Evolutionary conservation across 2,797 vertebrate genomes (phyloP).

Genomic region (Denticeps clupeoides): DNA sequence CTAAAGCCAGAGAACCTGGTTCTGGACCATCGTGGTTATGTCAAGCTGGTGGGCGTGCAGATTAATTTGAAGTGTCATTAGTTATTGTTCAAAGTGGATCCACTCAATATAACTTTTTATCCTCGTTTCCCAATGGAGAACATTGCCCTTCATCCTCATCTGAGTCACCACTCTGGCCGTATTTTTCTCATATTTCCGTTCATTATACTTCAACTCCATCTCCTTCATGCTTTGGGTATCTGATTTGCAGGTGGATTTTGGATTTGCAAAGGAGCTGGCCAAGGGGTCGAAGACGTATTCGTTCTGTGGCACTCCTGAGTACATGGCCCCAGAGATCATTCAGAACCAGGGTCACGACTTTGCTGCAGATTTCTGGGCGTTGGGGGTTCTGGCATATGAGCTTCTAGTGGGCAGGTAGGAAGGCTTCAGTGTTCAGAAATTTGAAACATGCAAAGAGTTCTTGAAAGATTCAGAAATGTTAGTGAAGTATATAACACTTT

Average conservation of each 20-base stretch:
- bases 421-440: too few relatives aligned
- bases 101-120: too few relatives aligned
- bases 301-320: slow-evolving; percentile 73
- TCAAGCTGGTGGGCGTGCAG: slow-evolving; percentile 57
- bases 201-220: too few relatives aligned
- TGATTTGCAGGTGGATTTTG: slow-evolving; percentile 73
- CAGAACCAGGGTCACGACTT: slow-evolving; percentile 75
- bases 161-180: too few relatives aligned
- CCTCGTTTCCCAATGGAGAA: too few relatives aligned
- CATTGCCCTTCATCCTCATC: too few relatives aligned
- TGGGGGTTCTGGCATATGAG: slow-evolving; percentile 67
- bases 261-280: slow-evolving; percentile 67
- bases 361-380: slow-evolving; percentile 71
- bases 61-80: neutral
- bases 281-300: slow-evolving; percentile 71
- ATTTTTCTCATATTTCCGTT: too few relatives aligned
- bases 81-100: neutral
- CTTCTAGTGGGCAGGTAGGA: slow-evolving; percentile 64
- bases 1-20: slow-evolving; percentile 80
- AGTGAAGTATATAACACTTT: too few relatives aligned
- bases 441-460: too few relatives aligned
- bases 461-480: too few relatives aligned
- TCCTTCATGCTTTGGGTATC: neutral
- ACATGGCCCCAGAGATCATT: slow-evolving; percentile 74
- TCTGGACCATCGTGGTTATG: slow-evolving; percentile 62